A percentile compares a stretch with the other conserved stretches of the same genome.
Conservation (phyloP, 2,113 vertebrate species). For the Aldabrachelys gigantea region DNA sequence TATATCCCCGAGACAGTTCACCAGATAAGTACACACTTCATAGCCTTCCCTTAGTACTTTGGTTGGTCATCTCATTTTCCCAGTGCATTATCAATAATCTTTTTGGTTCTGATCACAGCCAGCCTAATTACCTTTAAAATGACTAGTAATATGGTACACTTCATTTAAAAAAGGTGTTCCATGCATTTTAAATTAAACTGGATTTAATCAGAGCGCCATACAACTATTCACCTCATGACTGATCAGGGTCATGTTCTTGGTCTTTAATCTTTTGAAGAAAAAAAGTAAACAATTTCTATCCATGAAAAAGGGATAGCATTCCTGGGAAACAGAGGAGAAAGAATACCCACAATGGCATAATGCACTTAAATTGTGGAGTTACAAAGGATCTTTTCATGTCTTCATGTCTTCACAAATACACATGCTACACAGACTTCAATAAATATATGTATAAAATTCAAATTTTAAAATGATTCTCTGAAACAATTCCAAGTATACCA, state of each 20-base stretch:
- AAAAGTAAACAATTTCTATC: background rate
- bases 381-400: background rate
- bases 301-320: background rate
- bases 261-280: fast-evolving
- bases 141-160: background rate
- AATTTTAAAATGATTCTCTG: background rate
- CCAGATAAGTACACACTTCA: background rate
- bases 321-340: background rate
- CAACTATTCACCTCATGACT: background rate
- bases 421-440: background rate
- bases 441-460: background rate
- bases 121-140: background rate
- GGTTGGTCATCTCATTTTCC: background rate
- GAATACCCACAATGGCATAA: background rate
- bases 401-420: background rate
- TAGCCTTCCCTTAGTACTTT: background rate
- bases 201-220: background rate
- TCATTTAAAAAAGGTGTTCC: background rate
- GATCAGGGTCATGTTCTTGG: background rate
- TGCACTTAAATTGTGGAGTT: background rate
- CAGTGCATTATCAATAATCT: background rate
- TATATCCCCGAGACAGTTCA: background rate
- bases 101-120: background rate
- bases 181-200: background rate
- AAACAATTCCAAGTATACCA: fast-evolving